These are phyloP conservation scores for Pseudanteris insignis DNA, from an alignment of 2,888 invertebrate genomes.

Conservation along the genomic window DNA sequence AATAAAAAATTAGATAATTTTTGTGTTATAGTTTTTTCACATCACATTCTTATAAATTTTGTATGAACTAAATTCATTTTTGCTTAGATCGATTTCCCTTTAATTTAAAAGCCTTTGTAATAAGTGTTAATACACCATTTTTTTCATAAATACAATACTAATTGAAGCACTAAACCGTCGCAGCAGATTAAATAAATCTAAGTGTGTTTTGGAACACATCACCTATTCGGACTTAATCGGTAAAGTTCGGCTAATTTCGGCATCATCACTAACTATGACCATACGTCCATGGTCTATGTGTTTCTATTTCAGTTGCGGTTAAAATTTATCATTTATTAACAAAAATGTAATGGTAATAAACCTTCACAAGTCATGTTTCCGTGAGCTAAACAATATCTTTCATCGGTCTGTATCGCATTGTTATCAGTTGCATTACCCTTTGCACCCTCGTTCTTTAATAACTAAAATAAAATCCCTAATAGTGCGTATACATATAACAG, in stretches of 20 bases:
- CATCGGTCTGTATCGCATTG: conserved; percentile 50
- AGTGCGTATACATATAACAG: conserved; percentile 49
- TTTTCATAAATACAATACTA: too few species aligned
- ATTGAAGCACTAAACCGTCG: too few species aligned
- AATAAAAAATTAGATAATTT: too few species aligned
- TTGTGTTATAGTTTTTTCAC: too few species aligned
- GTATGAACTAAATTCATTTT: too few species aligned
- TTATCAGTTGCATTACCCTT: conserved; percentile 54
- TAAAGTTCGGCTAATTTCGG: conserved; percentile 23
- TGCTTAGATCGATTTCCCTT: too few species aligned
- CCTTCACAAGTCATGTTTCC: conserved; percentile 50
- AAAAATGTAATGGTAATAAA: conserved; percentile 57
- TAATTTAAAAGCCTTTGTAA: too few species aligned
- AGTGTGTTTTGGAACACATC: conserved; percentile 24
- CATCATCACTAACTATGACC: conserved; percentile 50
- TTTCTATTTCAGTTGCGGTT: conserved; percentile 59
- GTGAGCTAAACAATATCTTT: conserved; percentile 49
- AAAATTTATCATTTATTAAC: conserved; percentile 55
- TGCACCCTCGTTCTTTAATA: conserved; percentile 50
- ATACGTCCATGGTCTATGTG: conserved; percentile 51
- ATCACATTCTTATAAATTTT: too few species aligned
- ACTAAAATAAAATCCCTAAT: conserved; percentile 13
- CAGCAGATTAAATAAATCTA: too few species aligned
- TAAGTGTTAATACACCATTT: too few species aligned
- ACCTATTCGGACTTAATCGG: conserved; percentile 14